Base-by-base conservation (phyloP, 2,797 vertebrate species). In the Cheirogaleus major region DNA sequence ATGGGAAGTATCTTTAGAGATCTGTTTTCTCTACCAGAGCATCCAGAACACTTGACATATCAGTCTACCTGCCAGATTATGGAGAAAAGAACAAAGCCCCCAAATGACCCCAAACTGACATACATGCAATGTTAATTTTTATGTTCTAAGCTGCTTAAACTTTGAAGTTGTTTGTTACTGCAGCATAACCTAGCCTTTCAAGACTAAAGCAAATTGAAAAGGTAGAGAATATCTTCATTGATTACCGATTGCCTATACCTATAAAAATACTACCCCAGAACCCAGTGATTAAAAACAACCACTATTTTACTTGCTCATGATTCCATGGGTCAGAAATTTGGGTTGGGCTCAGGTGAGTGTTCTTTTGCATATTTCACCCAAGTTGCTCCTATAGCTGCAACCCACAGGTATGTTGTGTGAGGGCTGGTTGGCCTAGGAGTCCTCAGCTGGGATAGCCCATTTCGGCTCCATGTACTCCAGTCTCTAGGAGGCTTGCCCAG, bases 371-470 rank as follows among this genome's bases (percentile, higher is more conserved):
- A 38, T 89, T 81, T 61, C 43, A 45, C 57, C 4, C 0, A 6
- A 43, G 41, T 55, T 22, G 25, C 30, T 55, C 18, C 17, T 52
- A 5, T 2, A 63, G 2, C 41, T 88, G 22, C 35, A 15, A 10
- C 75, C 25, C 20, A 30, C 0, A 1, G 5, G 18, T 10, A 2
- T 32, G 48, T 0, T 5, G 13, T 48, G 7, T 12, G 8, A 57
- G 12, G 43, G 3, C 18, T 27, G 22, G 25, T 35, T 55, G 27
- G 27, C n/a, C 20, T 7, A 61, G 12, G 5, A 4, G 6, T 32
- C 25, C 17, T 79, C 48, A 82, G 15, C 61, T 30, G 30, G 30
- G 7, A 14, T 13, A 65, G 22, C 7, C 41, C 52, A 32, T 27
- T 79, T 65, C 23, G 81, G 38, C 35, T 79, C 59, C 59, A 8